Evolutionary conservation across 1,140 invertebrate genomes (phyloP).

Genomic region (Dendroctonus valens): DNA sequence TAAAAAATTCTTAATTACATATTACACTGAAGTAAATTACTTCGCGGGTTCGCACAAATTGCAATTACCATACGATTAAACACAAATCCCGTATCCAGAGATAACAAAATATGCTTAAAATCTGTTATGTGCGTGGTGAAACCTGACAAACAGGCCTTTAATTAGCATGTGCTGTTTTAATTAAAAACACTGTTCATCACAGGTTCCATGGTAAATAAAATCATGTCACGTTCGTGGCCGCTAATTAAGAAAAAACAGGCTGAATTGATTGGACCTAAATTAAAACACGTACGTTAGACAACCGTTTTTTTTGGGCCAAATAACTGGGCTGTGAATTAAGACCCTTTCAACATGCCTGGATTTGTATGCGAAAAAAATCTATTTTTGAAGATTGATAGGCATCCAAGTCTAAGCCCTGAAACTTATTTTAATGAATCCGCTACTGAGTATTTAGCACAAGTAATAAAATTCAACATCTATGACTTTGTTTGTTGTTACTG

Average conservation of each 20-base stretch:
- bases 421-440: neutral
- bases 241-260: conserved; percentile 1
- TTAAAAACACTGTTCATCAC: conserved; percentile 2
- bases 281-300: neutral
- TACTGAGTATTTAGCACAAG: neutral
- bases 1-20: no score
- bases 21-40: no score
- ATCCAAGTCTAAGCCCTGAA: no score
- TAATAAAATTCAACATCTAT: neutral
- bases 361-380: no score
- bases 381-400: no score
- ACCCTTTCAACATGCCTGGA: no score
- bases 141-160: conserved; percentile 1
- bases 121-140: neutral
- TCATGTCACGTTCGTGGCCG: neutral
- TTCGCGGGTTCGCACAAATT: no score
- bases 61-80: no score
- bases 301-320: no score
- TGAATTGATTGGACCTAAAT: conserved; percentile 7
- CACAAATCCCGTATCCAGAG: no score
- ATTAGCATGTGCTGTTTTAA: conserved; percentile 15
- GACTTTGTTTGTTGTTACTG: neutral
- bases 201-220: neutral
- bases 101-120: no score
- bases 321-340: no score